phyloP scores from a whole-genome alignment of 2,113 vertebrate genomes.

The Siniperca knerii region DNA sequence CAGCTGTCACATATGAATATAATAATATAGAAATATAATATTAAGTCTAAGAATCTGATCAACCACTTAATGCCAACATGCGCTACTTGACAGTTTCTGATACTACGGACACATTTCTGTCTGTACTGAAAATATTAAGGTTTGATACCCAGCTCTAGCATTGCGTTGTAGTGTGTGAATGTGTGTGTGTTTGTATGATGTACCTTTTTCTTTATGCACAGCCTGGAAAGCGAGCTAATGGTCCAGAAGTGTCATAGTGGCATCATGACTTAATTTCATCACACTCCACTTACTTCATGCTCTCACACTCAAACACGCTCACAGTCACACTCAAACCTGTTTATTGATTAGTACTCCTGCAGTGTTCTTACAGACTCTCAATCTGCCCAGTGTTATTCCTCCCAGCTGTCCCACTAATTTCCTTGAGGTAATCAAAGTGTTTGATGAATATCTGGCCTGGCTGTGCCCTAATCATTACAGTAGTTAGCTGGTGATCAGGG shows the following conservation, averaged over 20 bases:
- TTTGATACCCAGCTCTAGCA: not conserved
- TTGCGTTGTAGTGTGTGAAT: not conserved
- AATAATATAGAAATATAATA: no score
- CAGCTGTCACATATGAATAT: not conserved
- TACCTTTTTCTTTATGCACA: not conserved
- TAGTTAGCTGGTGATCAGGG: not conserved
- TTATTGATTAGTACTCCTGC: conserved; percentile 23
- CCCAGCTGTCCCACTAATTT: not conserved
- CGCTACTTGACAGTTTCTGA: not conserved
- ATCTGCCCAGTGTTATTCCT: not conserved
- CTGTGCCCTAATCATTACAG: not conserved
- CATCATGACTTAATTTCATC: conserved; percentile 38
- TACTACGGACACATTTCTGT: not conserved
- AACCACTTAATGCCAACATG: not conserved
- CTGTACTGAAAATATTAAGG: not conserved
- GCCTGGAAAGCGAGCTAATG: conserved; percentile 31
- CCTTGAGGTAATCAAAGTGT: not conserved
- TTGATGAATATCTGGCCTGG: not conserved
- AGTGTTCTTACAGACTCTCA: not conserved
- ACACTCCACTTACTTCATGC: conserved; percentile 35
- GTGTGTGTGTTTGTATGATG: not conserved
- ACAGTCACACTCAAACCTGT: not conserved
- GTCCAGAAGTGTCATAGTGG: conserved; percentile 46
- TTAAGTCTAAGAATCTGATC: not conserved
- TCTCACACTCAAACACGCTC: conserved; percentile 6